phyloP scores from a whole-genome alignment of 2,888 invertebrate genomes.

The Cheiracanthium punctorium region DNA sequence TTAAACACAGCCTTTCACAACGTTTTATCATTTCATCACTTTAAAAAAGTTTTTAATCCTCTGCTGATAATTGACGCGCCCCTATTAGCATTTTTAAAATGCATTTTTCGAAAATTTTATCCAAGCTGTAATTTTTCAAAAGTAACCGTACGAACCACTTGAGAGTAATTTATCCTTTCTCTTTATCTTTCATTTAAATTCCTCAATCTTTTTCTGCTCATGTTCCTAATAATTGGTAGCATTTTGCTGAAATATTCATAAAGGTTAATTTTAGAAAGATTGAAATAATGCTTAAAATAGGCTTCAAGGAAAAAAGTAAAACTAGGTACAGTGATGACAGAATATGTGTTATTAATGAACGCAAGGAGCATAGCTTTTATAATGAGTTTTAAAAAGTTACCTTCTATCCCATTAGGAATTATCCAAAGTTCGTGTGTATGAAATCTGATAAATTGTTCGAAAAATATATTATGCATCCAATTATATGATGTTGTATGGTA shows the following conservation, averaged over 20 bases:
- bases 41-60: conserved; percentile 13
- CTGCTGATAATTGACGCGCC: conserved; percentile 15
- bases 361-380: background rate
- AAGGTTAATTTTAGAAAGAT: background rate
- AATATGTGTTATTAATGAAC: background rate
- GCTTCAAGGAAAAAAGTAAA: background rate
- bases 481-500: too few species aligned
- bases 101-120: conserved; percentile 11
- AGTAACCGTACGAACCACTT: background rate
- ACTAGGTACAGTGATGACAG: background rate
- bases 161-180: background rate
- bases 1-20: background rate
- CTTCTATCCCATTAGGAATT: background rate
- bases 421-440: too few species aligned
- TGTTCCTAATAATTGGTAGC: background rate
- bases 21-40: conserved; percentile 27
- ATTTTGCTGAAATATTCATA: background rate
- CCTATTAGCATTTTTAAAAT: conserved; percentile 15
- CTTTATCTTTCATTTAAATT: background rate
- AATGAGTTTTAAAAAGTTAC: background rate
- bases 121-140: conserved; percentile 20
- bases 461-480: too few species aligned
- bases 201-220: background rate
- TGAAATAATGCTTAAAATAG: background rate
- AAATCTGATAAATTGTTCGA: too few species aligned